Percentiles rank a stretch among this genome's conserved stretches.
These are phyloP conservation scores for roundworm (Caenorhabditis elegans) DNA, from an alignment of 1,140 invertebrate genomes.

Conservation along the genomic window WBcel235 BX284604.4:1965501-1966000, in stretches of 20 bases:
- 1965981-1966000: no score
- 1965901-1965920: constrained; percentile 23
- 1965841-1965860: neutral
- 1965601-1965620: constrained; percentile 42
- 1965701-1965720: no score
- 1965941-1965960: no score
- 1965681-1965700: no score
- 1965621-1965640: neutral
- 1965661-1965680: no score
- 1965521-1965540: constrained; percentile 29
- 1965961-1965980: no score
- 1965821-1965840: no score
- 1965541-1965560: constrained; percentile 32
- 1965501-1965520: constrained; percentile 35
- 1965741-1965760: no score
- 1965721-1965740: neutral
- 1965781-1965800: no score
- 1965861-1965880: constrained; percentile 15
- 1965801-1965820: no score
- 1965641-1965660: neutral
- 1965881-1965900: neutral
- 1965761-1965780: no score
- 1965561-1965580: constrained; percentile 37
- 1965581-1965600: constrained; percentile 31
- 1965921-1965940: constrained; percentile 15